Base-by-base conservation (phyloP, 2,888 invertebrate species). In the Agrochola lota region DNA sequence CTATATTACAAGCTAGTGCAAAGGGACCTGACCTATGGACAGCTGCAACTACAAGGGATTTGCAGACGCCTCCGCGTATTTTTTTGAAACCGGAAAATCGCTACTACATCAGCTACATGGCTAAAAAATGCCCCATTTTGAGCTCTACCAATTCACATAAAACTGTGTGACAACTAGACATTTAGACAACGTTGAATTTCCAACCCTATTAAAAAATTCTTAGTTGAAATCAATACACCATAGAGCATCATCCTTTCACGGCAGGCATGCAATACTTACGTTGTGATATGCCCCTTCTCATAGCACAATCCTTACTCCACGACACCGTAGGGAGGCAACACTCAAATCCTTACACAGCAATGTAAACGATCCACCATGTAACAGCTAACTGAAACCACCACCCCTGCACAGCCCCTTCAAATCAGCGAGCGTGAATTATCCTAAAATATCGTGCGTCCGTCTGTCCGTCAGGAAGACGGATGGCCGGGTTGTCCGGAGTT, bases 401-500 rank as follows among this genome's bases (percentile, higher is more conserved):
- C 57, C 75, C 68, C 63, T 74, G 55, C 71, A 17, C 69, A 64
- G 59, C 43, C 71, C 71, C 77, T 71, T 60, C 62, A 77, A 87
- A 78, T 77, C 77, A 81, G 70, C 77, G 60, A 86, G 79, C 81
- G 78, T 88, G 81, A 88, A 88, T 84, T 74, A 80, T 73, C 84
- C 84, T 77, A 75, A 78, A 80, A 77, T 78, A 68, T 46, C 75
- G 75, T 74, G 62, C 71, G 73, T 74, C 76, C 55, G 74, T 71
- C 77, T 77, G 85, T 80, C 78, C 59, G 72, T 84, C 84, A 86
- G 55, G 68, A 87, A 88, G 88, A 89, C 81, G 81, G 84, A 89
- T 89, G 79, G 79, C 57, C 68, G 26, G 82, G 73, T 80, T 43
- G 78, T 78, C 55, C 75, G 71, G 79, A 62, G 20, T 35, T 4